Evolutionary conservation across 2,797 vertebrate species (phyloP).

Genomic region (Tadarida brasiliensis): DNA sequence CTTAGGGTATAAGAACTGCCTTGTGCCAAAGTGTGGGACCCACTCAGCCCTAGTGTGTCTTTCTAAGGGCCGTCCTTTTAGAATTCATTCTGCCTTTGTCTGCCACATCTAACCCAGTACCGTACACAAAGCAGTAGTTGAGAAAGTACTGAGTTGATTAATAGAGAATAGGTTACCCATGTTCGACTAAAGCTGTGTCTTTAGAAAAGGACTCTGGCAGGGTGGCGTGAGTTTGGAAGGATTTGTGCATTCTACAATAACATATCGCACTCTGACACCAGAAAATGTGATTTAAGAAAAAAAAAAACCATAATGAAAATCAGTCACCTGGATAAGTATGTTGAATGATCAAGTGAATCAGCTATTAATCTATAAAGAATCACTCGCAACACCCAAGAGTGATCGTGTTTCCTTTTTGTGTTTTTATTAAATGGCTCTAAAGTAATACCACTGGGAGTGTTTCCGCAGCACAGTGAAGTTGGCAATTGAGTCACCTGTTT

Average conservation of each 20-base stretch:
- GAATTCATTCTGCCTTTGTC: background rate
- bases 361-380: background rate
- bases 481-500: conserved; percentile 13
- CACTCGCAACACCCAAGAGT: background rate
- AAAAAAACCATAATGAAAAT: background rate
- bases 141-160: background rate
- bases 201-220: background rate
- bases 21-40: background rate
- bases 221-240: background rate
- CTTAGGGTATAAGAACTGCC: background rate
- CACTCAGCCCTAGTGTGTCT: background rate
- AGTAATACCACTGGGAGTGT: background rate
- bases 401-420: background rate
- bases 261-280: background rate
- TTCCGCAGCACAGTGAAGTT: background rate
- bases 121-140: background rate
- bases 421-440: background rate
- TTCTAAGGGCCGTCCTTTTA: background rate
- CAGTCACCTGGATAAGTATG: background rate
- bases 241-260: background rate
- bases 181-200: background rate
- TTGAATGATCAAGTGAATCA: background rate
- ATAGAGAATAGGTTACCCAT: background rate
- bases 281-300: background rate
- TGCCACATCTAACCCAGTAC: background rate